These are phyloP conservation scores for Exephanes ischioxanthus DNA, from an alignment of 2,888 invertebrate species.

Conservation along the genomic window DNA sequence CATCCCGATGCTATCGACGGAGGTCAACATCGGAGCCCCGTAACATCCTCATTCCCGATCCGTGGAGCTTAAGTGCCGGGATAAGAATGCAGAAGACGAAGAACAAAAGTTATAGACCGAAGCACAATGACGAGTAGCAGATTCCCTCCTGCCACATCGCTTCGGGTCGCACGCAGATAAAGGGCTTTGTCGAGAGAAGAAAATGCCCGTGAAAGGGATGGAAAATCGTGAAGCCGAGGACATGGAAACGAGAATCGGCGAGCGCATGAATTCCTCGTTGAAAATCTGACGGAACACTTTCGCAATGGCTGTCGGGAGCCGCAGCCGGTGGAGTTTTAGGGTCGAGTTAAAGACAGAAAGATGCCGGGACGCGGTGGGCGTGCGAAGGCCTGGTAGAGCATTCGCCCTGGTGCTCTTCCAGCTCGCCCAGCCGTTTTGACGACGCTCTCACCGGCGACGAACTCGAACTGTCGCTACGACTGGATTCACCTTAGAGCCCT, in stretches of 20 bases:
- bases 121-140: background rate
- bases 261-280: slow-evolving; percentile 52
- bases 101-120: slow-evolving; percentile 3
- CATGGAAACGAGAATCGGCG: slow-evolving; percentile 22
- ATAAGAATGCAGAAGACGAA: slow-evolving; percentile 67
- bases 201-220: background rate
- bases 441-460: slow-evolving; percentile 34
- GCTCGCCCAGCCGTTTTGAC: slow-evolving; percentile 46
- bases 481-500: slow-evolving; percentile 48
- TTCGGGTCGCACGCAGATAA: background rate
- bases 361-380: slow-evolving; percentile 33
- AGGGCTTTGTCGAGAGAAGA: background rate
- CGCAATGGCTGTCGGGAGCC: slow-evolving; percentile 43
- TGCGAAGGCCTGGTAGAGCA: background rate
- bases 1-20: slow-evolving; percentile 44
- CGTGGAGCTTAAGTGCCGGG: slow-evolving; percentile 82
- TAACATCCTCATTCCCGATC: slow-evolving; percentile 77
- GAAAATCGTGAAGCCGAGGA: background rate
- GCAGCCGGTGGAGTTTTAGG: slow-evolving; percentile 43
- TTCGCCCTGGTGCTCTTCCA: slow-evolving; percentile 35
- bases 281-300: slow-evolving; percentile 39
- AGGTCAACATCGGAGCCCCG: slow-evolving; percentile 52
- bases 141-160: background rate
- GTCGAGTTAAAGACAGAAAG: slow-evolving; percentile 35
- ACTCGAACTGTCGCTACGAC: slow-evolving; percentile 53